Base-by-base conservation (phyloP, 2,888 invertebrate species). In the Dexiosoma caninum region DNA sequence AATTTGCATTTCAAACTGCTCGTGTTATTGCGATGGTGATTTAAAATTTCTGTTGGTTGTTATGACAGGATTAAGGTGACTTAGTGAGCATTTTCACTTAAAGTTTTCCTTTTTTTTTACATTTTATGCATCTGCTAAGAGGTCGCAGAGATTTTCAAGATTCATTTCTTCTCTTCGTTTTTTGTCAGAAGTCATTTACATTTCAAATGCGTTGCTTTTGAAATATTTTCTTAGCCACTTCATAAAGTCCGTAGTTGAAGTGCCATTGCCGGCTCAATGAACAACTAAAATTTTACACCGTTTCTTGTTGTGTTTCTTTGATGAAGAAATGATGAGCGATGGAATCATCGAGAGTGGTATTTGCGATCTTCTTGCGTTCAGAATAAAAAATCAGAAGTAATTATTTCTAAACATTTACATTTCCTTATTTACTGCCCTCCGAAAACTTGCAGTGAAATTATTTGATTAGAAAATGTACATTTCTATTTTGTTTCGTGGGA, bases 171-270 rank as follows among this genome's bases (percentile, higher is more conserved):
- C 69, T 81, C 69, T 74, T 77, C 6, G 27, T 27, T 27, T 27
- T 27, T 27, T 27, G n/a, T n/a, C n/a, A 51, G 44, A 67, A 57
- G 46, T 59, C 42, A 81, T 81, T 81, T 77, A 64, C 81, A 77
- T 76, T 76, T 81, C 42, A 80, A 76, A 76, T 80, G 40, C 12
- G 8, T 40, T 60, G 23, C 19, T 32, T 42, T 16, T 14, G 4
- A 27, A 16, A 27, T 19, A n/a, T 80, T 46, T 72, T 66, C 53
- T 69, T 59, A 81, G 44, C 74, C 72, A 74, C 81, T 81, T 81
- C 77, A 81, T 77, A 77, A 81, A 72, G 77, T 77, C 69, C 72
- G 27, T 10, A 42, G 10, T 62, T 62, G 4, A 76, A 60, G 32
- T 67, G 40, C 8, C 23, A 75, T 32, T 21, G 32, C n/a, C 67